Evolutionary conservation across 2,888 invertebrate species (phyloP).

Genomic region (Dastarcus helophoroides): DNA sequence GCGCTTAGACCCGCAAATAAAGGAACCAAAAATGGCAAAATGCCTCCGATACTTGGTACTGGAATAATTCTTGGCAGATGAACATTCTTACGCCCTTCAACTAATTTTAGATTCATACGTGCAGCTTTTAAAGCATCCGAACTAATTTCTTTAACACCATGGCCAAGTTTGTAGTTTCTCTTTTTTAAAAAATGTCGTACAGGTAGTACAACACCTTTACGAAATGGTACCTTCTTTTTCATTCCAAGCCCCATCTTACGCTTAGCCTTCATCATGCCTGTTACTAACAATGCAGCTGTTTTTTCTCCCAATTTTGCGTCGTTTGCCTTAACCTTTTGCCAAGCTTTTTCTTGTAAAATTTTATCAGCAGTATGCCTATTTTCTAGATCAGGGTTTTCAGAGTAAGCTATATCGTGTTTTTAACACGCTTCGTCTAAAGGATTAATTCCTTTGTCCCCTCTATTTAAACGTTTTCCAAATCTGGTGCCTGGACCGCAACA

Average conservation of each 20-base stretch:
- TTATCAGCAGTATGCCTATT: slow-evolving; percentile 27
- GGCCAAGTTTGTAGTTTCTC: too few species aligned
- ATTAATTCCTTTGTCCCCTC: slow-evolving; percentile 24
- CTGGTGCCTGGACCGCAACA: slow-evolving; percentile 16
- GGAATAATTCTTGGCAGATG: too few species aligned
- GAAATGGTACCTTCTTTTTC: slow-evolving; percentile 10
- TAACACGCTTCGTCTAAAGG: slow-evolving; percentile 20
- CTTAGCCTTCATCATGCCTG: slow-evolving; percentile 23
- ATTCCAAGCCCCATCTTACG: slow-evolving; percentile 19
- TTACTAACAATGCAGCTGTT: slow-evolving; percentile 17
- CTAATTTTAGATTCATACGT: slow-evolving; percentile 1
- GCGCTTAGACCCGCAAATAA: too few species aligned
- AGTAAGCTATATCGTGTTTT: slow-evolving; percentile 22
- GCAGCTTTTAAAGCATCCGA: slow-evolving; percentile 4
- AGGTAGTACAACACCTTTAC: background rate
- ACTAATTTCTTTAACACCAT: background rate
- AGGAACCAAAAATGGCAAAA: too few species aligned
- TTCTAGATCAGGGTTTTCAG: slow-evolving; percentile 12
- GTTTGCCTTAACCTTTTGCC: slow-evolving; percentile 16
- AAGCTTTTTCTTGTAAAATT: slow-evolving; percentile 22
- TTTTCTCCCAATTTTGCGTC: slow-evolving; percentile 21
- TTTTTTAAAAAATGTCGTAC: too few species aligned
- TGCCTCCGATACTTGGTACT: too few species aligned
- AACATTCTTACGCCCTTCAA: slow-evolving; percentile 3
- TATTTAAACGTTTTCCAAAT: slow-evolving; percentile 16